phyloP scores from a whole-genome alignment of 2,113 vertebrate genomes.

The Ascaphus truei region DNA sequence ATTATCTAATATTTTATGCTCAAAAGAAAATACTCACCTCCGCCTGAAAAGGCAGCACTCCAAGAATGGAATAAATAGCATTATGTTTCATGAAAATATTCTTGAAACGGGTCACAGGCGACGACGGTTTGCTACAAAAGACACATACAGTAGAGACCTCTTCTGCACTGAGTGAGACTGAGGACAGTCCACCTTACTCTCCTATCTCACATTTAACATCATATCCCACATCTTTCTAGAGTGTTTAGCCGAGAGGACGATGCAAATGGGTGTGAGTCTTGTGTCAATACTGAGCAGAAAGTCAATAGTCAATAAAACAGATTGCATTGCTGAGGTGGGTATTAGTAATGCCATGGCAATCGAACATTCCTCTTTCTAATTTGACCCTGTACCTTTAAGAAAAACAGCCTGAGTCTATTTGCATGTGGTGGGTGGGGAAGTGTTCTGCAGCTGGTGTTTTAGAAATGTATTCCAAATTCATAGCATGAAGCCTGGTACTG shows the following conservation, averaged over 20 bases:
- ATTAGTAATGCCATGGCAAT: constrained; percentile 65
- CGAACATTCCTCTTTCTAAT: constrained; percentile 44
- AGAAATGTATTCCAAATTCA: background rate
- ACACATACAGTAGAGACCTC: background rate
- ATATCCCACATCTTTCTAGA: background rate
- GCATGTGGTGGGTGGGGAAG: background rate
- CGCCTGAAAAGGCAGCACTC: background rate
- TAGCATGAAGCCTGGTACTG: background rate
- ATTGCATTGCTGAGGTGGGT: constrained; percentile 55
- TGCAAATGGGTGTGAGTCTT: background rate
- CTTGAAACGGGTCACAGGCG: background rate
- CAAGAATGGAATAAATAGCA: background rate
- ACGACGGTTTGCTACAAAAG: background rate
- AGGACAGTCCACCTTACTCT: background rate
- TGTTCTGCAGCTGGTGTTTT: constrained; percentile 3
- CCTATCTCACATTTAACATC: background rate
- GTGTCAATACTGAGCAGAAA: background rate
- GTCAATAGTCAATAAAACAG: constrained; percentile 11
- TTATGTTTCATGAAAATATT: constrained; percentile 6
- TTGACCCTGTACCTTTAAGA: constrained; percentile 36
- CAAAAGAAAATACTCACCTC: constrained; percentile 26
- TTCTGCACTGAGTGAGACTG: background rate
- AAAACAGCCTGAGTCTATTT: background rate
- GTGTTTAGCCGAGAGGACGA: background rate
- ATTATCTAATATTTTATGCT: too few relatives aligned